Percentiles rank a stretch among this genome's conserved stretches.
These are phyloP conservation scores for Cynodonichthys magdalenae DNA, from an alignment of 2,797 vertebrate species.

Conservation along the genomic window DNA sequence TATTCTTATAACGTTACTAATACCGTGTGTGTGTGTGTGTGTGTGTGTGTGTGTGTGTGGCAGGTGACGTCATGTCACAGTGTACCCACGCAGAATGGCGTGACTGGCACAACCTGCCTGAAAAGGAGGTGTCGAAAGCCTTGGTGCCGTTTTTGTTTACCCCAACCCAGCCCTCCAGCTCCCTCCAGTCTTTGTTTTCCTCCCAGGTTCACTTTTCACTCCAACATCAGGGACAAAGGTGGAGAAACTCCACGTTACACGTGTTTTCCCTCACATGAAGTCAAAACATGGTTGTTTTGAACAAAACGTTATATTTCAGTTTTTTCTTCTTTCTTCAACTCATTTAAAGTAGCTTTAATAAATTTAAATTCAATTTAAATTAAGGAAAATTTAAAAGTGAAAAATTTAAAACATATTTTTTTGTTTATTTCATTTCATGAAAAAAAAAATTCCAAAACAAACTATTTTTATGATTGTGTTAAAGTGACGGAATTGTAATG, in stretches of 20 bases:
- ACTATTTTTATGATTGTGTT: no score
- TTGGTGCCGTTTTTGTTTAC: slow-evolving; percentile 43
- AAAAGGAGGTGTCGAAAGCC: slow-evolving; percentile 65
- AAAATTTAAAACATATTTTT: no score
- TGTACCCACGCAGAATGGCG: slow-evolving; percentile 57
- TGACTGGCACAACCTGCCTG: slow-evolving; percentile 68
- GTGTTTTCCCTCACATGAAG: not conserved
- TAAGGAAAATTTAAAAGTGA: no score
- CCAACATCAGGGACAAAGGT: slow-evolving; percentile 12
- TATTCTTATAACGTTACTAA: no score
- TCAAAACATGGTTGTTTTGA: not conserved
- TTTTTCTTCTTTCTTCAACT: no score
- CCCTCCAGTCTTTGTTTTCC: slow-evolving; percentile 34
- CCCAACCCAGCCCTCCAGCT: slow-evolving; percentile 51
- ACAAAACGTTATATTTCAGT: not conserved
- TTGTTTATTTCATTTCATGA: no score
- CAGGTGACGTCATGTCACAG: slow-evolving; percentile 60
- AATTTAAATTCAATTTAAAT: no score
- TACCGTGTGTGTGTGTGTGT: not conserved
- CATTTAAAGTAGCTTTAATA: no score
- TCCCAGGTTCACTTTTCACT: slow-evolving; percentile 31
- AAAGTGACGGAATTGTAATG: no score
- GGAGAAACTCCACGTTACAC: slow-evolving; percentile 1
- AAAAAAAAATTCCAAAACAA: no score
- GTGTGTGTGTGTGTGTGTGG: slow-evolving; percentile 29